These are phyloP conservation scores for Nephila pilipes DNA, from an alignment of 1,140 invertebrate species.

Conservation along the genomic window DNA sequence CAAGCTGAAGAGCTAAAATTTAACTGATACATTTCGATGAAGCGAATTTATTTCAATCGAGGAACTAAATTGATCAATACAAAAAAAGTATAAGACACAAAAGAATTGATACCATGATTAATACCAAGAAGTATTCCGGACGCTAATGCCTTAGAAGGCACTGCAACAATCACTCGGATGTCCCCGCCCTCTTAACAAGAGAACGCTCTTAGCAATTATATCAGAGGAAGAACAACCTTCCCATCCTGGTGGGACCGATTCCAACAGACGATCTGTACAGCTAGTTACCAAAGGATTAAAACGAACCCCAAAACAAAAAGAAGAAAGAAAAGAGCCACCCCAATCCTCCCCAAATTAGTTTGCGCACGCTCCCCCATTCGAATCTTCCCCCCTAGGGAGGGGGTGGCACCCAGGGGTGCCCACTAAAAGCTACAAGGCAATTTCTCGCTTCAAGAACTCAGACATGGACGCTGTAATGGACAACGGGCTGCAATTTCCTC, in stretches of 20 bases:
- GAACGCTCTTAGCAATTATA: background rate
- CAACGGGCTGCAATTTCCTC: slow-evolving; percentile 74
- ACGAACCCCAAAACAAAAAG: background rate
- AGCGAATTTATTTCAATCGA: no score
- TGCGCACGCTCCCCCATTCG: slow-evolving; percentile 46
- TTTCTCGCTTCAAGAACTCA: slow-evolving; percentile 76
- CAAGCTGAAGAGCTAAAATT: no score
- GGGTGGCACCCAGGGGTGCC: slow-evolving; percentile 52
- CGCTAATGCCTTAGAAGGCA: no score
- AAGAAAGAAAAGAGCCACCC: background rate
- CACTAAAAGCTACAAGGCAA: slow-evolving; percentile 76
- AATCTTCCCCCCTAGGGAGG: background rate
- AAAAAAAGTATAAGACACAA: no score
- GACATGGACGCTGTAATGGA: slow-evolving; percentile 75
- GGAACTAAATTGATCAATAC: no score
- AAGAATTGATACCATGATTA: no score
- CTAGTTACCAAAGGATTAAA: slow-evolving; percentile 27
- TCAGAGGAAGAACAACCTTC: background rate
- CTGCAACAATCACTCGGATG: no score
- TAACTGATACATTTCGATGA: no score
- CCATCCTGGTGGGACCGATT: background rate
- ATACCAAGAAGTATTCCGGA: no score
- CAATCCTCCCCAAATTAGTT: slow-evolving; percentile 42
- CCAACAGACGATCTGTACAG: background rate
- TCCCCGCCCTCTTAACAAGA: background rate